Evolutionary conservation across 2,113 vertebrate genomes (phyloP).

Genomic region (Sula dactylatra): DNA sequence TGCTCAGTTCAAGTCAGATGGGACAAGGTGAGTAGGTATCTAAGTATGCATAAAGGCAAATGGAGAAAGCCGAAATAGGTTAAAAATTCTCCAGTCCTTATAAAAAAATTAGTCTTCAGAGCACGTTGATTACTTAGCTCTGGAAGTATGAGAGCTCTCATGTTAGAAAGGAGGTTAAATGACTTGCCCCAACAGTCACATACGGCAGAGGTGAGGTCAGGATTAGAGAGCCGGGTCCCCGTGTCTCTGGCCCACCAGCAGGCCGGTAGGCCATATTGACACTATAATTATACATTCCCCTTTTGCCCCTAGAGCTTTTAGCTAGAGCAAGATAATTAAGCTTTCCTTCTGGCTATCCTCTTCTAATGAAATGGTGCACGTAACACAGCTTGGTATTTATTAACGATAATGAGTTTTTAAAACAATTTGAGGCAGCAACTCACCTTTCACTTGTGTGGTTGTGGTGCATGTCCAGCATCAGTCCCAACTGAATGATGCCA

Average conservation of each 20-base stretch:
- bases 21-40: background rate
- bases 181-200: background rate
- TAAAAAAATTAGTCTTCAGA: background rate
- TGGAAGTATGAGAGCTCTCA: background rate
- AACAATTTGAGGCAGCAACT: constrained; percentile 31
- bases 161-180: background rate
- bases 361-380: background rate
- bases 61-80: background rate
- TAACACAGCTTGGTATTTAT: constrained; percentile 47
- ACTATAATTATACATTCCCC: background rate
- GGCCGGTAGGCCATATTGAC: background rate
- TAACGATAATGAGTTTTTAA: constrained; percentile 31
- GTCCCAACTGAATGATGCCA: background rate
- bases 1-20: background rate
- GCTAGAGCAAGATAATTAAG: constrained; percentile 24
- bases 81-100: background rate
- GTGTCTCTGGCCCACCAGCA: fast-evolving
- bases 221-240: background rate
- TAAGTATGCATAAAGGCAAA: background rate
- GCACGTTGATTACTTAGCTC: background rate
- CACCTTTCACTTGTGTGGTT: constrained; percentile 33
- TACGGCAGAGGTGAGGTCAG: background rate
- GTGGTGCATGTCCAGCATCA: background rate
- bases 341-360: background rate
- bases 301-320: background rate